Evolutionary conservation across 1,140 invertebrate species (phyloP), one percentile per base, ranked within the genome.

Genomic region (Drosophila repleta): DNA sequence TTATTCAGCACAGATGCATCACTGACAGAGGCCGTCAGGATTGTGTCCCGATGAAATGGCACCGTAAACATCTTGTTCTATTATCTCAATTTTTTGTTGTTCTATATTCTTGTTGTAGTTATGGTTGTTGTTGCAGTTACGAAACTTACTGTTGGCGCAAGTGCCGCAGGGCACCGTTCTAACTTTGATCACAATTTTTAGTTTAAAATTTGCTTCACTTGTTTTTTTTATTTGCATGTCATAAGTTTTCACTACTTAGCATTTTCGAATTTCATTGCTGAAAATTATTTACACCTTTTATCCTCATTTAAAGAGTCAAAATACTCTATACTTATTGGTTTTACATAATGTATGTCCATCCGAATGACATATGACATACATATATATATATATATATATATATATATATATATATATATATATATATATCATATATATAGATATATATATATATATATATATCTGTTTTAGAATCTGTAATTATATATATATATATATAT

Each of bases 1-100:
- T 91, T 91, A 48, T 82, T 82, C 55, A 92, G 76, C 63, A 83
- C 81, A 26, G 91, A 92, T 37, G 91, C 91, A 90, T 92, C 91
- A 64, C 91, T 92, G 61, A 91, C 72, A 62, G 91, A 92, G 63
- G 87, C 76, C 29, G 88, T 90, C 67, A 92, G 62, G 53, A 92
- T 88, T 39, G 85, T 91, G 68, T 92, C 90, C 58, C 91, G 90
- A 79, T 92, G 79, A 66, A 90, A 91, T 55, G 91, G 91, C 64
- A 92, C 75, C 32, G 90, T 92, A 60, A 92, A 92, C 91, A 92
- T n/a, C n/a, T n/a, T 92, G 24, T 74, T 65, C 10, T 64, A 49
- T 39, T 39, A 20, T 45, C 29, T 55, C 24, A 39, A 32, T 43
- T 66, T n/a, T 46, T 6, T 24, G 37, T 21, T 20, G 29, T 58